Percentiles rank a stretch among this genome's conserved stretches.
Evolutionary conservation across 2,797 vertebrate genomes (phyloP).

Genomic region (Sebastes reedi): DNA sequence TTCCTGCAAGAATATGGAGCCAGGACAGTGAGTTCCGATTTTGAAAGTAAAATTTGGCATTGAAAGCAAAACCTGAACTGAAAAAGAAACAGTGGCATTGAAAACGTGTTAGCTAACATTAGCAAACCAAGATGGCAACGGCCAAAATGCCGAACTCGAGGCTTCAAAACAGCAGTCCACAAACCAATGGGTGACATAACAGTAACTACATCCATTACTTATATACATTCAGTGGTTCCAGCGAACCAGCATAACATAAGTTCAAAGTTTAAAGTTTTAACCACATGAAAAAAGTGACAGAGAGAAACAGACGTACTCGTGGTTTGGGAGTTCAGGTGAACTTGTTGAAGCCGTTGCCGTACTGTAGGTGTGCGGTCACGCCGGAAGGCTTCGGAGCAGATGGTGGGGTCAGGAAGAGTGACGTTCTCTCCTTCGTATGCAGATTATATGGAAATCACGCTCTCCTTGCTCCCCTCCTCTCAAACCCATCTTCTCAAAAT

Average conservation of each 20-base stretch:
- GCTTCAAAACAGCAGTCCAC: too few species aligned
- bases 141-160: too few species aligned
- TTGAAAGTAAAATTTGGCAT: neutral
- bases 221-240: neutral
- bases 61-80: neutral
- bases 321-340: neutral
- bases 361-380: neutral
- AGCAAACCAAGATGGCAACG: too few species aligned
- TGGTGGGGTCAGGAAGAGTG: neutral
- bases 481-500: fast-evolving
- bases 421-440: neutral
- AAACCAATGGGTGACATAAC: too few species aligned
- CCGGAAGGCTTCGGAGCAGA: neutral
- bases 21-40: neutral
- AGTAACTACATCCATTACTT: too few species aligned
- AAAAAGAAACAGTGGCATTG: too few species aligned
- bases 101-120: too few species aligned
- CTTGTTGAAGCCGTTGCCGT: neutral
- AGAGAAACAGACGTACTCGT: neutral
- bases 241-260: neutral
- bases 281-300: neutral
- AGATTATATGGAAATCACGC: neutral
- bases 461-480: neutral
- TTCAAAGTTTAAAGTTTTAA: neutral
- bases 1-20: neutral